Evolutionary conservation across 2,113 vertebrate species (phyloP), one percentile per base, ranked within the genome.

Genomic region (Hassar affinis): DNA sequence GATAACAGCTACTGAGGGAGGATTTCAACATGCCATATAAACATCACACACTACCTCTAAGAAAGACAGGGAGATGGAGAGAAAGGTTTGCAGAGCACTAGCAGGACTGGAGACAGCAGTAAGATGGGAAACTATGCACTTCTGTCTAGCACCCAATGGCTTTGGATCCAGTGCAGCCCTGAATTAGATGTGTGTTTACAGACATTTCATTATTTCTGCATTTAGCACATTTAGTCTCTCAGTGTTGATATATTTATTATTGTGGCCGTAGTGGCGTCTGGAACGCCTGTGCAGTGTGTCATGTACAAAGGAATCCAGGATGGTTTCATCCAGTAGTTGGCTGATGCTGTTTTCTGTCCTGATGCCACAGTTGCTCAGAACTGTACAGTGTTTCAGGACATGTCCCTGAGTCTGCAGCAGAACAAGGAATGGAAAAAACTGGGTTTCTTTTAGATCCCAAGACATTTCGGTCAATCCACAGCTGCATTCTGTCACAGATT

Each of bases 11-110:
- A 30, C 61, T 6, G 64, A 33, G 30, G 61, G 15, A 64, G 15
- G 30, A 18, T 17, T 59, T 59, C 25, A 56, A 52, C n/a, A 18
- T 20, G 17, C 20, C 64, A 38, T 68, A 38, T 68, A 42, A 42
- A 69, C 66, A 69, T 69, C 66, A 42, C 66, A 45, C 35, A 22
- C 35, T 69, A 25, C 66, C n/a, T n/a, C n/a, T n/a, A n/a, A 79
- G 10, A 79, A 14, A 59, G 22, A 47, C 54, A 42, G 15, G 10
- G 52, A n/a, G 76, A 59, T 22, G 35, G 35, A 45, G 76, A 78
- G 35, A 57, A 3, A 78, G 1, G 6, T 18, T 51, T 75, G 8
- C 14, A 52, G 25, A 30, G 38, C 51, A 77, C 51, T 42, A 1
- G 33, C 20, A 38, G 62, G 62, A 38, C 62, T 35, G 17, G 30